Base-by-base conservation (phyloP, 2,113 vertebrate genomes). In the Artemisiospiza belli region DNA sequence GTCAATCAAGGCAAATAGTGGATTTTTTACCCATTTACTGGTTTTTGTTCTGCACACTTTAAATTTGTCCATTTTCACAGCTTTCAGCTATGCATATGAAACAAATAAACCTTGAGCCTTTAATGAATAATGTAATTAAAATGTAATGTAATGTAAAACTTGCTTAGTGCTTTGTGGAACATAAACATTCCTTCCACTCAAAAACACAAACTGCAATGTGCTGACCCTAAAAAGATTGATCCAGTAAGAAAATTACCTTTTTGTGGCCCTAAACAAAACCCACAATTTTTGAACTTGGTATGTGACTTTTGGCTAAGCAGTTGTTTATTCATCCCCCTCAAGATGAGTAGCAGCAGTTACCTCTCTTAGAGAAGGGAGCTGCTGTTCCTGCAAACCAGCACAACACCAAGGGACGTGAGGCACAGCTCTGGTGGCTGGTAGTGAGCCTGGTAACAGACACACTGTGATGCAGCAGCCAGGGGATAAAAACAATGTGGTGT, bases 341-440 rank as follows among this genome's bases (percentile, higher is more conserved):
- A 87, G 61, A 57, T 22, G 24, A 55, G 31, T 51, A 37, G 49
- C 35, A 84, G 67, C 18, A 14, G 10, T 77, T 76, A 49, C 5
- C 20, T 67, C n/a, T 55, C 61, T 69, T 30, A 44, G 39, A 67
- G 70, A 75, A 92, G 87, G 76, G 15, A 52, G 55, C 46, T 74
- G 51, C 43, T 51, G 28, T 17, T 28, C 49, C 7, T 41, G 70
- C 35, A 63, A 46, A 85, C 21, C 44, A 17, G 33, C 12, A 3
- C 24, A 43, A 43, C 0, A 0, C 1, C 1, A 51, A 59, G 33
- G 66, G 39, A 58, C 6, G 3, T 16, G 67, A 55, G 30, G 66
- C 5, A 3, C 12, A 52, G 55, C 44, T 72, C 39, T 49, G 59
- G 64, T 8, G 44, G 11, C 35, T 64, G 58, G n/a, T 3, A 75